These are phyloP conservation scores for Quiscalus mexicanus DNA, from an alignment of 2,113 vertebrate species.

Conservation along the genomic window DNA sequence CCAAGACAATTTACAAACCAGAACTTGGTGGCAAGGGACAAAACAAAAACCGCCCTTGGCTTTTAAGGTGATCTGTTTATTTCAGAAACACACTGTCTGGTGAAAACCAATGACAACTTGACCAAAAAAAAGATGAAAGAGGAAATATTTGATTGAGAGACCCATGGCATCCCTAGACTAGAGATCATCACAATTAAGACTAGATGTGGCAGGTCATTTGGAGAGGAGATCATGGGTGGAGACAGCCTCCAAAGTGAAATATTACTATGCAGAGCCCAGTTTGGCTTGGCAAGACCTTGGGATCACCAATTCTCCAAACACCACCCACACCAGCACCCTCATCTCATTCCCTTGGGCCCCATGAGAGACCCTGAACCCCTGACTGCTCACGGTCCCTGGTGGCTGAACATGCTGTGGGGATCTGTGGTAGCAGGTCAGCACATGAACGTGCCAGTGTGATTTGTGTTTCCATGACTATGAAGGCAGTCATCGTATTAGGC, in stretches of 20 bases:
- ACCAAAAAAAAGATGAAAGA: neutral
- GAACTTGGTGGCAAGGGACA: neutral
- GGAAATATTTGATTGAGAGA: neutral
- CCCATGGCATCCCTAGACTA: neutral
- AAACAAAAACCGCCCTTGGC: neutral
- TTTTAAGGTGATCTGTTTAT: neutral
- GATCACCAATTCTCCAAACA: neutral
- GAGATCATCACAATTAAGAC: neutral
- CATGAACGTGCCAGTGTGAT: neutral
- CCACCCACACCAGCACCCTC: neutral
- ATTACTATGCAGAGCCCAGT: fast-evolving
- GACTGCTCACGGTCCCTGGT: neutral
- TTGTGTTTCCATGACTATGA: neutral
- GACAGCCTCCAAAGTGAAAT: neutral
- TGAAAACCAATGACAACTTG: neutral
- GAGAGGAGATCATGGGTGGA: neutral
- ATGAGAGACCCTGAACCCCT: neutral
- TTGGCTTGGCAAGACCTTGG: neutral
- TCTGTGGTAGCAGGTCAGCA: neutral
- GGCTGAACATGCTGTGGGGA: neutral
- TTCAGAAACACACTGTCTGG: neutral
- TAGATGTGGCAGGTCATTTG: neutral
- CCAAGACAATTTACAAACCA: neutral
- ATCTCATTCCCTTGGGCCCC: neutral
- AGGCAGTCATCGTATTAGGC: neutral